phyloP scores from a whole-genome alignment of 2,797 vertebrate genomes.

The Prunella strophiata region DNA sequence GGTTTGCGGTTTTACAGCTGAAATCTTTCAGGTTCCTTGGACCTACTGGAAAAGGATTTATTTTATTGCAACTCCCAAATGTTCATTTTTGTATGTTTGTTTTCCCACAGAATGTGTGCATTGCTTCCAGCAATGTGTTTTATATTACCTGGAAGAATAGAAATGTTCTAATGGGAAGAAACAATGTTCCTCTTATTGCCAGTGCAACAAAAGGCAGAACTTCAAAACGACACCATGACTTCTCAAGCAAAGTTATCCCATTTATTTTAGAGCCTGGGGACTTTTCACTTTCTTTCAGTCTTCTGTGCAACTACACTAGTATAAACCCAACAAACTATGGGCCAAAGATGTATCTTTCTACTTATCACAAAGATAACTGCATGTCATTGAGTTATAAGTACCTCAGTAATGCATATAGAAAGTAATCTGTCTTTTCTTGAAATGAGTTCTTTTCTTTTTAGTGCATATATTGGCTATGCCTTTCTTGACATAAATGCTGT shows the following conservation, averaged over 20 bases:
- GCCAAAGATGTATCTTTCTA: neutral
- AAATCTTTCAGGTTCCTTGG: slow-evolving; percentile 74
- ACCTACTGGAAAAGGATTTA: slow-evolving; percentile 71
- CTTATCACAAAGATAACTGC: neutral
- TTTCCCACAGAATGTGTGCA: slow-evolving; percentile 64
- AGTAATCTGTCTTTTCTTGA: neutral
- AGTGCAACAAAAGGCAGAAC: slow-evolving; percentile 62
- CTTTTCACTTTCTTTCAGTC: neutral
- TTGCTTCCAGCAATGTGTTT: slow-evolving; percentile 80
- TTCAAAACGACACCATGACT: slow-evolving; percentile 38
- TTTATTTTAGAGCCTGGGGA: neutral
- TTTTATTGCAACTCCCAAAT: slow-evolving; percentile 77
- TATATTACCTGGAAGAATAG: slow-evolving; percentile 74
- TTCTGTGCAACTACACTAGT: neutral
- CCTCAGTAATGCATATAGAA: neutral
- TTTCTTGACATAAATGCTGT: neutral
- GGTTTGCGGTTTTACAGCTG: slow-evolving; percentile 76
- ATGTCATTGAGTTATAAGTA: neutral
- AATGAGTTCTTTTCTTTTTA: neutral
- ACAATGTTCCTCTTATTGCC: slow-evolving; percentile 62
- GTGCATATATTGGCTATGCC: neutral
- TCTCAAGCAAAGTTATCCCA: slow-evolving; percentile 14
- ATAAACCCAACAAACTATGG: neutral
- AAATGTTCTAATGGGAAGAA: slow-evolving; percentile 73
- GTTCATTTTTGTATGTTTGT: slow-evolving; percentile 61